These are phyloP conservation scores for Brachyrhaphis roseni DNA, from an alignment of 2,797 vertebrate genomes.

Conservation along the genomic window DNA sequence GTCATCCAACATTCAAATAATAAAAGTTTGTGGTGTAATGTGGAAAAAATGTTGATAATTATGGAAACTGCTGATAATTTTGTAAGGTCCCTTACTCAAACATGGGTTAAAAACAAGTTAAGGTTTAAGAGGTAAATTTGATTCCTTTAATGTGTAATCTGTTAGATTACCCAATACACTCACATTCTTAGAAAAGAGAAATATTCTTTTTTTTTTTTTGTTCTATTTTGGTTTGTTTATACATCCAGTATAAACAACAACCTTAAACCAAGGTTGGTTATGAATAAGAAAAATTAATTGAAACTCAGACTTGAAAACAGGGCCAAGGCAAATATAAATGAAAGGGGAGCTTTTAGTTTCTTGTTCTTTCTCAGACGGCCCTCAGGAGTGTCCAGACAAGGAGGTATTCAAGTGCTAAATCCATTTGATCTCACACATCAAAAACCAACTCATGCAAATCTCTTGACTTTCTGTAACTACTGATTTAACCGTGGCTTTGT, in stretches of 20 bases:
- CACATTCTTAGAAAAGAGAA: not conserved
- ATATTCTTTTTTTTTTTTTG: not conserved
- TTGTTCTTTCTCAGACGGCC: slow-evolving; percentile 59
- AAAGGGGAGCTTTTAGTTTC: slow-evolving; percentile 61
- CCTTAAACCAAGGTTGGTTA: slow-evolving; percentile 36
- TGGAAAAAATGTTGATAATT: not conserved
- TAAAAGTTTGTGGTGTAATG: not conserved
- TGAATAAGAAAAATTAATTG: slow-evolving; percentile 47
- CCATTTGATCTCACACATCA: slow-evolving; percentile 78
- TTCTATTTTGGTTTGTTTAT: not conserved
- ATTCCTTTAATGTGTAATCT: not conserved
- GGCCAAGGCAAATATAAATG: slow-evolving; percentile 28
- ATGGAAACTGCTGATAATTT: not conserved
- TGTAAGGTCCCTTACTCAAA: not conserved
- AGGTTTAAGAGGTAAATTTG: not conserved
- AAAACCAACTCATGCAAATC: slow-evolving; percentile 69
- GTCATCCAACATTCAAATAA: not conserved
- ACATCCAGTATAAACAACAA: not conserved
- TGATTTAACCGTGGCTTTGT: slow-evolving; percentile 39
- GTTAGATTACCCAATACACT: not conserved
- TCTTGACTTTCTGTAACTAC: slow-evolving; percentile 57
- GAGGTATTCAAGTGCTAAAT: slow-evolving; percentile 72
- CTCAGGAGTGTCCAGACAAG: slow-evolving; percentile 61
- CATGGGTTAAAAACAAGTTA: not conserved
- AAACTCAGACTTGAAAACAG: slow-evolving; percentile 40